These are phyloP conservation scores for Ceratothoa steindachneri DNA, from an alignment of 2,888 invertebrate species.

Conservation along the genomic window DNA sequence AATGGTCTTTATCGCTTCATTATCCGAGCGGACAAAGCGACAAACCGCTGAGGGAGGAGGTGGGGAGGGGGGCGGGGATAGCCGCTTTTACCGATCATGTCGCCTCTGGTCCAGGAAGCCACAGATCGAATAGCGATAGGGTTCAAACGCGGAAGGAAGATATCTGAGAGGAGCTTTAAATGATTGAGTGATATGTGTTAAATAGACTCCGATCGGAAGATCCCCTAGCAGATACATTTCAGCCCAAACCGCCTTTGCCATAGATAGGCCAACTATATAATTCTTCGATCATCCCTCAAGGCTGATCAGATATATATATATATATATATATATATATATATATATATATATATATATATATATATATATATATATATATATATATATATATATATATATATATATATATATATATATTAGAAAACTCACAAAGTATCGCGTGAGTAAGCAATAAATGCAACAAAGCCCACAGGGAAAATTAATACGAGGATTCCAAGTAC, in stretches of 20 bases:
- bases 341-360: constrained; percentile 7
- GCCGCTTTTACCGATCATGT: too few relatives aligned
- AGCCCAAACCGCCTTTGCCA: background rate
- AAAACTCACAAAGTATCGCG: too few relatives aligned
- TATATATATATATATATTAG: constrained; percentile 1
- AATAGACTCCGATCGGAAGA: background rate
- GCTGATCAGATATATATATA: constrained; percentile 4
- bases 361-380: constrained; percentile 12
- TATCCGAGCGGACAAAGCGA: too few relatives aligned
- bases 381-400: constrained; percentile 12
- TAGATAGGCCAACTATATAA: background rate
- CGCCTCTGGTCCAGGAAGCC: background rate
- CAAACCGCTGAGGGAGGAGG: too few relatives aligned
- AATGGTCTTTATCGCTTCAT: too few relatives aligned
- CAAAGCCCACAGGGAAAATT: too few relatives aligned
- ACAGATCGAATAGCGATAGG: background rate
- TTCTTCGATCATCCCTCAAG: too few relatives aligned
- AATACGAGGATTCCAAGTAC: too few relatives aligned
- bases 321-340: constrained; percentile 21
- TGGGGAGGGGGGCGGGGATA: too few relatives aligned
- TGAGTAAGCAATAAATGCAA: too few relatives aligned
- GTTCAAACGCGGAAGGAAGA: background rate
- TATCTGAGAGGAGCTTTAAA: background rate
- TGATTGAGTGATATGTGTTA: background rate
- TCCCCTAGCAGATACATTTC: background rate